Base-by-base conservation (phyloP, 35 echinoderm and acorn worm species). In the Amphiura filiformis region DNA sequence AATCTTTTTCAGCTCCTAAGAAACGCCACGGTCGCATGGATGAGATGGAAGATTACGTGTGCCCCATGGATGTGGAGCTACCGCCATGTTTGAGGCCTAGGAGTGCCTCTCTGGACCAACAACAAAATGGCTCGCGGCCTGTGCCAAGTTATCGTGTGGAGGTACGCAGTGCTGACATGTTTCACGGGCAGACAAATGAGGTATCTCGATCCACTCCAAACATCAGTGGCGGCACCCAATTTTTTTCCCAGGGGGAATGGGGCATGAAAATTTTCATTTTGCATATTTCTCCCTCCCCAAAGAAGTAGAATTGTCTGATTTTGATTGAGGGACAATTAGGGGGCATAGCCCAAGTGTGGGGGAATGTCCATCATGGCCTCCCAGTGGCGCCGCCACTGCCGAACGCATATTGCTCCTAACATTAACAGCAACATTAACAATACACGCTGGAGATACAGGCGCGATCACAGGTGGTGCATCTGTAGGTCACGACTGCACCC, bases 111-210 rank as follows among this genome's bases (percentile, higher is more conserved):
- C 20, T 52, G 44, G 44, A 52, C 44, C 44, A 52, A 52, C 76
- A 80, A 38, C 33, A 33, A 70, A 97, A 93, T 57, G 93, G 93
- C 78, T 91, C 79, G 56, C 39, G 76, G 64, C 77, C 81, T 41
- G 37, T 65, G 39, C 86, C 86, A 38, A 94, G 83, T 39, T 98
- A 98, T 38, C 64, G 86, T 34, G 86, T 91, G 23, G 96, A 98
- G 57, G 92, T 98, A 2, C 76, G 96, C n/a, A 89, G 92, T 40
- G 90, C 96, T 17, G 96, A 92, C 3, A 92, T 64, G 86, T 80
- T 94, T 0, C 96, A 94, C 80, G 81, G 57, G 47, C 96, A 94
- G 70, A 57, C 30, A 80, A 92, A 98, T 87, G 96, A 98, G 90
- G 92, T 93, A 35, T n/a, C 61, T 77, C 42, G 12, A 37, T 35